These are phyloP conservation scores for Boleophthalmus pectinirostris DNA, from an alignment of 2,113 vertebrate genomes.

Conservation along the genomic window DNA sequence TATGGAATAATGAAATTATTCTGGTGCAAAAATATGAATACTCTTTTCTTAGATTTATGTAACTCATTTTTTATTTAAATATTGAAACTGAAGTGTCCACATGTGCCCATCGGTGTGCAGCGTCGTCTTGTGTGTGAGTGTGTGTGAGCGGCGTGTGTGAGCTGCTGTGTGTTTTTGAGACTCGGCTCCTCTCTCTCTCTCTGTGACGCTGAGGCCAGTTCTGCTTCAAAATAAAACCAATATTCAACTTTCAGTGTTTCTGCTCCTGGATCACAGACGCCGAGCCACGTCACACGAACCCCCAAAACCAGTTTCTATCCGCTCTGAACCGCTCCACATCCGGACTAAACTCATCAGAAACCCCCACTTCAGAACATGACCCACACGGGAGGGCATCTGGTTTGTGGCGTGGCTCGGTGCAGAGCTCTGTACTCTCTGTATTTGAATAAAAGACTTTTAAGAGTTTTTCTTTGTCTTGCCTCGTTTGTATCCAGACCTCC, in stretches of 20 bases:
- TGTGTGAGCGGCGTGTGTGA: too few relatives aligned
- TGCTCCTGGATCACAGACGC: conserved; percentile 9
- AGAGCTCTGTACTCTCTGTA: not conserved
- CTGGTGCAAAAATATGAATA: too few relatives aligned
- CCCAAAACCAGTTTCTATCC: too few relatives aligned
- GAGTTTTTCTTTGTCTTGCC: not conserved
- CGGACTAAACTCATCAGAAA: too few relatives aligned
- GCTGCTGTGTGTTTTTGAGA: conserved; percentile 12
- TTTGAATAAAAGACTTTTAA: not conserved
- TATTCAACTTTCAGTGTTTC: conserved; percentile 22
- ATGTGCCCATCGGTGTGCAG: too few relatives aligned
- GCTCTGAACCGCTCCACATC: too few relatives aligned
- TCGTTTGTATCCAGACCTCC: not conserved
- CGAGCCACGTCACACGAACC: not conserved
- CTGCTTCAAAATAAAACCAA: conserved; percentile 41
- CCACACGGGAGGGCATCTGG: not conserved
- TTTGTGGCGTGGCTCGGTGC: not conserved
- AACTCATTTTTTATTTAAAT: too few relatives aligned
- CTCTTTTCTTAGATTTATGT: too few relatives aligned
- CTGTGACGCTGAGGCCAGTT: conserved; percentile 58
- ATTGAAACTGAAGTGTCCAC: too few relatives aligned
- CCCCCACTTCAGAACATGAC: too few relatives aligned
- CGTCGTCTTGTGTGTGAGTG: too few relatives aligned
- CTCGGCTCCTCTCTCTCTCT: conserved; percentile 21
- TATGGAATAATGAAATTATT: too few relatives aligned